Conservation (phyloP, 2,888 invertebrate species). For the Helicoverpa assulta region DNA sequence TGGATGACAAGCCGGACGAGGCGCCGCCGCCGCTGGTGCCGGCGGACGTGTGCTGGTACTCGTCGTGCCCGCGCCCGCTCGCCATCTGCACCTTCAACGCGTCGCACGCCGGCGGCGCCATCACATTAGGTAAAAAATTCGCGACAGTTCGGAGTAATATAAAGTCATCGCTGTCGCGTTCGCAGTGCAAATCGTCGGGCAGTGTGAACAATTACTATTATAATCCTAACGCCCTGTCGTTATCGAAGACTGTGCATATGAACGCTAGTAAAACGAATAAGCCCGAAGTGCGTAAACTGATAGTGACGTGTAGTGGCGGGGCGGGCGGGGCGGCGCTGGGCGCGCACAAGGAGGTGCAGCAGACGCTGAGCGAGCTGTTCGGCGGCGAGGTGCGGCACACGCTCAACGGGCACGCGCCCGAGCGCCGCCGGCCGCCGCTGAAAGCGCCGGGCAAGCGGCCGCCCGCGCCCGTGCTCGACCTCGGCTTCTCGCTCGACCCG, state of each 20-base stretch:
- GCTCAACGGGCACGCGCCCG: conserved; percentile 76
- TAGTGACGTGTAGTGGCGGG: conserved; percentile 85
- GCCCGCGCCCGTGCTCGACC: conserved; percentile 77
- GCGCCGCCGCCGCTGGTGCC: conserved; percentile 77
- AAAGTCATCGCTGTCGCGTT: conserved; percentile 84
- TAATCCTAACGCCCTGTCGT: conserved; percentile 78
- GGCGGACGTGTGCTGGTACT: conserved; percentile 86
- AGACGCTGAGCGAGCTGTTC: conserved; percentile 80
- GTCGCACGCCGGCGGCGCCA: conserved; percentile 89
- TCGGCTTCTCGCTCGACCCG: conserved; percentile 85
- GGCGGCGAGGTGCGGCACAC: conserved; percentile 74
- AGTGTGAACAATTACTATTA: conserved; percentile 81
- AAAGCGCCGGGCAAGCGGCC: conserved; percentile 73
- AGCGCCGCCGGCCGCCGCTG: conserved; percentile 65
- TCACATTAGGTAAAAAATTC: conserved; percentile 88
- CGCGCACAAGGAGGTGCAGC: conserved; percentile 70
- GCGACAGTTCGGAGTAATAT: conserved; percentile 87
- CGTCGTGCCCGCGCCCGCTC: conserved; percentile 91
- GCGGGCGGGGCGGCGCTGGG: conserved; percentile 63
- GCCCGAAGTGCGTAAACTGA: conserved; percentile 87
- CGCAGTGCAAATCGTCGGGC: conserved; percentile 79
- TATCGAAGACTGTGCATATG: conserved; percentile 85
- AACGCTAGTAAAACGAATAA: conserved; percentile 84
- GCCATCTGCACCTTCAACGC: conserved; percentile 90
- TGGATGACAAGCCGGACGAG: conserved; percentile 68